Percentiles rank a stretch among this genome's conserved stretches.
Evolutionary conservation across 2,888 invertebrate species (phyloP).

Genomic region (Neocrepidodera transversa): DNA sequence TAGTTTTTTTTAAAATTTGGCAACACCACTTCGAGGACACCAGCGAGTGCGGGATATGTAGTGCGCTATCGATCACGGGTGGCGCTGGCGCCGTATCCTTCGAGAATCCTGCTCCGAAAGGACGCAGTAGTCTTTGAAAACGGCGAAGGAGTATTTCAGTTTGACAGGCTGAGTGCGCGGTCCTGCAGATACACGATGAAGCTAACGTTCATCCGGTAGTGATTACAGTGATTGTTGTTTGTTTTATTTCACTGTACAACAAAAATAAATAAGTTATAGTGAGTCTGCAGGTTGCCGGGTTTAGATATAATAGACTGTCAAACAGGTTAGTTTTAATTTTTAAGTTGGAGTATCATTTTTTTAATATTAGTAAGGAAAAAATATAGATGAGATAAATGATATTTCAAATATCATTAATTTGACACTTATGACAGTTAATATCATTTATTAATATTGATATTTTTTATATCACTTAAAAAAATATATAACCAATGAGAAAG

Average conservation of each 20-base stretch:
- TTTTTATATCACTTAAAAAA: too few species aligned
- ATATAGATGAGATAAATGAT: too few species aligned
- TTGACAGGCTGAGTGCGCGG: constrained; percentile 19
- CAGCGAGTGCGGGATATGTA: constrained; percentile 50
- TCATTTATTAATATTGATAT: too few species aligned
- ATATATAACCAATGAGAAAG: too few species aligned
- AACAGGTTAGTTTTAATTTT: constrained; percentile 22
- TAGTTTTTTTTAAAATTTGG: too few species aligned
- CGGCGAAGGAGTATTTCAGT: constrained; percentile 17
- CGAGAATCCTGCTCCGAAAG: constrained; percentile 38
- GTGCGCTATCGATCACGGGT: constrained; percentile 52
- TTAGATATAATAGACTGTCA: constrained; percentile 13
- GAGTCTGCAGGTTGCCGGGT: constrained; percentile 13
- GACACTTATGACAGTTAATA: too few species aligned
- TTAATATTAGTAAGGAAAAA: too few species aligned
- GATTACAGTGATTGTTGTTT: constrained; percentile 9
- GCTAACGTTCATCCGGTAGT: constrained; percentile 28
- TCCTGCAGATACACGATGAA: constrained; percentile 22
- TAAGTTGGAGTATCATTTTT: too few species aligned
- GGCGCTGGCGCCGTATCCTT: constrained; percentile 49
- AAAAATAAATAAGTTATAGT: constrained; percentile 10
- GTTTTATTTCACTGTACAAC: background rate
- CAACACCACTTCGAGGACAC: constrained; percentile 33
- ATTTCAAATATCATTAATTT: too few species aligned
- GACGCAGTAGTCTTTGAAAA: constrained; percentile 42